Evolutionary conservation across 2,797 vertebrate genomes (phyloP), one percentile per base, ranked within the genome.

Genomic region (Chiroxiphia lanceolata): DNA sequence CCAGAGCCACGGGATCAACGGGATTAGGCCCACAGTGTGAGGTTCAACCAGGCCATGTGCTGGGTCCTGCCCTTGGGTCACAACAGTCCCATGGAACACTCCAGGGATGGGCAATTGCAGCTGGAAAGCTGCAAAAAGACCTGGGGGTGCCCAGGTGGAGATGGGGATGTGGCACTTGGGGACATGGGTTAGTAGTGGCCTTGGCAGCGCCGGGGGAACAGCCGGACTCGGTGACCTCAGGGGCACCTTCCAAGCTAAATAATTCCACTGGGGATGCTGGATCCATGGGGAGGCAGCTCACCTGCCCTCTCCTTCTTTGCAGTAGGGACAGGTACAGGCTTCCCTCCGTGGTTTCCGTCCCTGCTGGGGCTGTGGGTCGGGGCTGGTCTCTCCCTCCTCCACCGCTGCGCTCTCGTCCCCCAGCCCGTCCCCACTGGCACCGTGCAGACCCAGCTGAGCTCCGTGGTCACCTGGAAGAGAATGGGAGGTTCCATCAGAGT

Each of bases 301-400:
- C 99, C 99, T 99, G 87, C 98, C 98, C 94, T 99, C 99, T 60
- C 98, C 99, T 38, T 99, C 99, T 94, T 99, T 99, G 98, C 99
- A 99, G 94, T 99, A 99, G n/a, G 99, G 99, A 86, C 99, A 99
- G 75, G 99, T 99, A 59, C 99, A 99, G 10, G 99, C 99, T 95
- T 99, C 99, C 88, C 99, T 97, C 34, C 99, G 98, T 5, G 98
- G 98, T 60, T 99, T 98, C 68, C 99, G 97, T 19, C 98, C 98
- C 93, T 99, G 98, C 59, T 98, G 98, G n/a, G 98, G 98, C 53
- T 98, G 98, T 0, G 97, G 97, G 40, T 99, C 98, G 6, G 98
- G 99, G 59, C 98, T 98, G 23, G 99, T 98, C 16, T 98, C 97
- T 15, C 98, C 99, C 54, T 99, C 99, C 74, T 99, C 99, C 96